Percentiles rank a stretch among this genome's conserved stretches.
phyloP scores from a whole-genome alignment of 1,140 invertebrate species.

The Chymomyza costata region DNA sequence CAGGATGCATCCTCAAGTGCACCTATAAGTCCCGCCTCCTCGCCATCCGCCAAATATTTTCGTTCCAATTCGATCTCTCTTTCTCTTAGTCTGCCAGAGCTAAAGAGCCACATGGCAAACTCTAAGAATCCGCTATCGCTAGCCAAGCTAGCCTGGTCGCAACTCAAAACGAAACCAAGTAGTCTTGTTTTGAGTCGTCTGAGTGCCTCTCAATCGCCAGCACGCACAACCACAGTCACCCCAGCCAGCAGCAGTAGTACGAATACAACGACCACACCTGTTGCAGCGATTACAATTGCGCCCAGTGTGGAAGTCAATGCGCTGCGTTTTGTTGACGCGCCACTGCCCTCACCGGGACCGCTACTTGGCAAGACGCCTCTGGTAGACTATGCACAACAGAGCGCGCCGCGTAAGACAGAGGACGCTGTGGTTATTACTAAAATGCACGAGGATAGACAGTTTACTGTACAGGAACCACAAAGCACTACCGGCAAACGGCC shows the following conservation, averaged over 20 bases:
- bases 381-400: constrained; percentile 78
- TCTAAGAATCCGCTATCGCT: constrained; percentile 72
- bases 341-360: constrained; percentile 86
- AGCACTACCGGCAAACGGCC: no score
- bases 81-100: constrained; percentile 77
- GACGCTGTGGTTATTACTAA: constrained; percentile 69
- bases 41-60: constrained; percentile 60
- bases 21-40: constrained; percentile 62
- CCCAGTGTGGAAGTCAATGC: constrained; percentile 24
- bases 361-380: constrained; percentile 86
- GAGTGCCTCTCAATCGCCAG: constrained; percentile 54
- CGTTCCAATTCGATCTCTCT: constrained; percentile 78
- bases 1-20: constrained; percentile 71
- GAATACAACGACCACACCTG: constrained; percentile 1
- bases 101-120: constrained; percentile 74
- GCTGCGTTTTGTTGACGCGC: constrained; percentile 74
- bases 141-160: constrained; percentile 68
- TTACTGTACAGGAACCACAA: constrained; percentile 15
- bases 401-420: constrained; percentile 43
- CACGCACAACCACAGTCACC: constrained; percentile 40
- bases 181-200: constrained; percentile 76
- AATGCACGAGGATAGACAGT: constrained; percentile 68
- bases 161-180: constrained; percentile 76
- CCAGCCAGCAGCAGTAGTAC: constrained; percentile 17
- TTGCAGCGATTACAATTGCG: constrained; percentile 1